Conservation (phyloP, 2,797 vertebrate genomes). For the Hippoglossus hippoglossus region DNA sequence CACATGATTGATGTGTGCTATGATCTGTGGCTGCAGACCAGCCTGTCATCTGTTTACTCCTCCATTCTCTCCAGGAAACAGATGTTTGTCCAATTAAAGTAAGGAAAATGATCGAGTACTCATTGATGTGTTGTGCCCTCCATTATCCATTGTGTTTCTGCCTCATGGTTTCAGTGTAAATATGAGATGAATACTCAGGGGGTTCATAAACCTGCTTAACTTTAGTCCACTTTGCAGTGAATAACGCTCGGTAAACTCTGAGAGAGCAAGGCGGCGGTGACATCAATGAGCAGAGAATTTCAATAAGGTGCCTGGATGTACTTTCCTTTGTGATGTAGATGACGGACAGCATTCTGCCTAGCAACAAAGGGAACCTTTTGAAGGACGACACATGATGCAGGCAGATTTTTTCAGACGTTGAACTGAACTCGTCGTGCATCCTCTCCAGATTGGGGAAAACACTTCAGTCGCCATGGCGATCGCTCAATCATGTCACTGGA, state of each 20-base stretch:
- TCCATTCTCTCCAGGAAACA: not conserved
- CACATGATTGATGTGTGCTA: constrained; percentile 2
- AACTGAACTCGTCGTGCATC: constrained; percentile 44
- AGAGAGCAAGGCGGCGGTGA: constrained; percentile 2
- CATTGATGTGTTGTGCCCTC: not conserved
- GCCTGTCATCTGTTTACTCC: not conserved
- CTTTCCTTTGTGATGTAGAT: constrained; percentile 62
- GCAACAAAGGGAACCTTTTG: constrained; percentile 55
- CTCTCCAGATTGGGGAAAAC: constrained; percentile 61
- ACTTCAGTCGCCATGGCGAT: constrained; percentile 65
- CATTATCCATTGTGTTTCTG: not conserved
- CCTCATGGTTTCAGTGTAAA: constrained; percentile 5
- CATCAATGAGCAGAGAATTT: constrained; percentile 25
- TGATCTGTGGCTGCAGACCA: not conserved
- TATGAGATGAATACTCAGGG: not conserved
- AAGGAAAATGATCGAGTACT: no score
- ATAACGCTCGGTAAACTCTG: constrained; percentile 2
- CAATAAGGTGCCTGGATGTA: constrained; percentile 2
- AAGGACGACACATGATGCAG: constrained; percentile 32
- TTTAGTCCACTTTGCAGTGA: not conserved
- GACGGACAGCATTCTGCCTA: constrained; percentile 17
- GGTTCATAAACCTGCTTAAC: constrained; percentile 7
- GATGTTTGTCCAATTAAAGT: not conserved
- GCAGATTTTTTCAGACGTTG: constrained; percentile 50
- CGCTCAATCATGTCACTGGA: not conserved